Base-by-base conservation (phyloP, 2,888 invertebrate species). In the Conistra vaccinii region DNA sequence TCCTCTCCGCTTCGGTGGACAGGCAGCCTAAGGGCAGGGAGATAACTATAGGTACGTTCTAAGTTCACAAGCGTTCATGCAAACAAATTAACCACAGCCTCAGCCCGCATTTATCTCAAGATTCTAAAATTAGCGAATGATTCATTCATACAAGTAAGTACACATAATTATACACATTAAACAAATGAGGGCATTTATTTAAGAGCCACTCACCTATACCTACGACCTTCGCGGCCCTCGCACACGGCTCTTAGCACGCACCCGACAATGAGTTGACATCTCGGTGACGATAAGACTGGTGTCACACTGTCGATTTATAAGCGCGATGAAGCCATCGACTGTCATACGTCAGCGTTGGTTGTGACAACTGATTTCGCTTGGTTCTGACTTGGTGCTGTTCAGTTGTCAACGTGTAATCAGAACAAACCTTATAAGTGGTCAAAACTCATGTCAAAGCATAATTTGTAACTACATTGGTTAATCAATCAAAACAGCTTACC, bases 261-360 rank as follows among this genome's bases (percentile, higher is more conserved):
- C 71, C 35, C 78, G 81, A 84, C 82, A 82, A 83, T 82, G 76
- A 86, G 85, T 88, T 87, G 89, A 85, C 88, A 89, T 85, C 83
- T 85, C 71, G 61, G 65, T 60, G 69, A 69, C 53, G 12, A 51
- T 81, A 72, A 77, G 62, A 45, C 53, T 29, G n/a, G 20, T 17
- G 55, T 5, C 66, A 75, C 69, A 82, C 39, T 35, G 29, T 2
- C 29, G 26, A 67, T 6, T 63, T 45, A 45, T 7, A 5, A 17
- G 53, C 60, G 60, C 60, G 35, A 60, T 60, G 35, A 35, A 60
- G 60, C 60, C 35, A 3, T 3, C 5, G 2, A n/a, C 23, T 35
- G 60, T 57, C 29, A 29, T 29, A 57, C 57, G 9, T 57, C 57
- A 35, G 23, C 23, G 23, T 60, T 60, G 2, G 32, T 32, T 60